Evolutionary conservation across 2,113 vertebrate genomes (phyloP), one percentile per base, ranked within the genome.

Genomic region (Megaleporinus macrocephalus): DNA sequence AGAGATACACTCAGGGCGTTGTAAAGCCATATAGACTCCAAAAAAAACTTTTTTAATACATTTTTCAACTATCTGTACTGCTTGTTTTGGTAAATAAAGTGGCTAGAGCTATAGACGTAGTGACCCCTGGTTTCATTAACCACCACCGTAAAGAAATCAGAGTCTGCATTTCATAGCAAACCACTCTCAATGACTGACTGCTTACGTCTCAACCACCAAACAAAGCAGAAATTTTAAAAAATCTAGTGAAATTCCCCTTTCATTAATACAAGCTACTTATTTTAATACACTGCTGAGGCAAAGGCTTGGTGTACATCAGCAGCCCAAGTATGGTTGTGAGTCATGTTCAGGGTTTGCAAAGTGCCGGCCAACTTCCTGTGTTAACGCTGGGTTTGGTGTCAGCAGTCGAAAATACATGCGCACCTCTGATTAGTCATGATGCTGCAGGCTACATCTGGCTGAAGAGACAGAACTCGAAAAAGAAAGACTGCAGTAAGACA

Each of bases 311-410:
- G 0, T 2, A 24, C 57, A 30, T 65, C 62, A 30, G 33, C 66
- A 14, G 14, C 13, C 5, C 4, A 7, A 18, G 11, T 13, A 59
- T 11, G 29, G 68, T 22, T 44, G 4, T 69, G 27, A 68, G 61
- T 75, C 73, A 63, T 51, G 51, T 27, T 30, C 29, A 69, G 57
- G 7, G 20, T 66, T 26, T 27, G 9, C 57, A 69, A 29, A 68
- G 62, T 18, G 24, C 9, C 6, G 55, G 72, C 71, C 36, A 51
- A n/a, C 33, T 82, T 82, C 80, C 80, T 82, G 80, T 73, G 61
- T 75, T 13, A 79, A 59, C 10, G 20, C 57, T n/a, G 26, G 4
- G n/a, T 30, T 22, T 33, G 33, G 18, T 69, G 20, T 83, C 78
- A 70, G 41, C 51, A n/a, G 5, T 3, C 6, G 16, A 33, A 13